Percentiles rank a stretch among this genome's conserved stretches.
Evolutionary conservation across 2,113 vertebrate genomes (phyloP).

Genomic region (Paramormyrops kingsleyae): DNA sequence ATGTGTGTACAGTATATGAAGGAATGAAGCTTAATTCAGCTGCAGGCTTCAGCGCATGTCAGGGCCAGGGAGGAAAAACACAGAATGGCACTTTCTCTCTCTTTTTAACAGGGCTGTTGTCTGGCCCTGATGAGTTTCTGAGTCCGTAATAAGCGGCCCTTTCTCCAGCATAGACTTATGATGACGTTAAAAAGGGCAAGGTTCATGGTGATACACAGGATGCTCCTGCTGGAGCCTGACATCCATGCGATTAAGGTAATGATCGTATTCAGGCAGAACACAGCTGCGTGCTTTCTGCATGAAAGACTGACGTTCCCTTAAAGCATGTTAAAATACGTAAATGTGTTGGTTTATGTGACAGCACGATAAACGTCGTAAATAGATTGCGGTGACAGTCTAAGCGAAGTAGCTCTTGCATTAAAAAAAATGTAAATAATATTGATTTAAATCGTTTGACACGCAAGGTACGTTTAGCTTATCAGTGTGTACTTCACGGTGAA

Average conservation of each 20-base stretch:
- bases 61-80: background rate
- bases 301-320: background rate
- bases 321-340: background rate
- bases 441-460: background rate
- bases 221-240: background rate
- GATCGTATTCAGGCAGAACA: background rate
- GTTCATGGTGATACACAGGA: background rate
- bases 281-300: background rate
- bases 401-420: background rate
- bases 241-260: background rate
- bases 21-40: background rate
- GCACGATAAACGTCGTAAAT: background rate
- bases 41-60: background rate
- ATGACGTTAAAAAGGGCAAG: background rate
- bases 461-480: background rate
- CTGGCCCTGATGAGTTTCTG: background rate
- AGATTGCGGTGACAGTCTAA: background rate
- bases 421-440: background rate
- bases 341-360: background rate
- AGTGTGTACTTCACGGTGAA: background rate
- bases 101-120: background rate
- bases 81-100: background rate
- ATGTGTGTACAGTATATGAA: background rate
- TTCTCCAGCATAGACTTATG: background rate
- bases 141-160: background rate